Conservation (phyloP, 2,797 vertebrate genomes). For the Lutjanus argentimaculatus region DNA sequence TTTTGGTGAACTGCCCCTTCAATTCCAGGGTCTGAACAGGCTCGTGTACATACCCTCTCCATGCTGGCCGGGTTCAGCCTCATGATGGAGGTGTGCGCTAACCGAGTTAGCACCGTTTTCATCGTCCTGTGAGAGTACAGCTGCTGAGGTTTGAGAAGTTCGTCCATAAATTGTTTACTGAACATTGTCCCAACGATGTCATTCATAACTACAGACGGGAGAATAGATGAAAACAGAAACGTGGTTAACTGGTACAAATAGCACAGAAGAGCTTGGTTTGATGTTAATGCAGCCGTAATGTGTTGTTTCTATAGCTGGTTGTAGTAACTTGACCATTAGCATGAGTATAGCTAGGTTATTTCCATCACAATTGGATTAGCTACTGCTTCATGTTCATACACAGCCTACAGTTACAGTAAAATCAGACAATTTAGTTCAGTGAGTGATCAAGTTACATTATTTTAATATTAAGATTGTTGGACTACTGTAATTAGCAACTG, state of each 20-base stretch:
- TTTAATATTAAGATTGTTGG: no score
- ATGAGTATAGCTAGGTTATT: neutral
- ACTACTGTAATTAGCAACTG: no score
- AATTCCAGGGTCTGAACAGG: no score
- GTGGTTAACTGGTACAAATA: slow-evolving; percentile 1
- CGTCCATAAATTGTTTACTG: slow-evolving; percentile 92
- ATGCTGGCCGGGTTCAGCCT: slow-evolving; percentile 94
- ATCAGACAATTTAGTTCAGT: no score
- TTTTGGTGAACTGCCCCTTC: no score
- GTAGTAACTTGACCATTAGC: neutral
- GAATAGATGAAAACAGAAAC: slow-evolving; percentile 7
- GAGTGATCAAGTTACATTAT: no score
- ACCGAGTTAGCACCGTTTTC: slow-evolving; percentile 90
- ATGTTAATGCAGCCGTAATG: no score
- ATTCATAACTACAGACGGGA: slow-evolving; percentile 88
- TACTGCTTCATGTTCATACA: neutral
- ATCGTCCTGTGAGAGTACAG: slow-evolving; percentile 93
- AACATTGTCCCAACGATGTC: slow-evolving; percentile 95
- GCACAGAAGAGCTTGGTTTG: neutral
- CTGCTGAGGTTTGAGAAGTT: slow-evolving; percentile 94
- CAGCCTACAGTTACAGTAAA: neutral
- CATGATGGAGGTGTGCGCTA: slow-evolving; percentile 96
- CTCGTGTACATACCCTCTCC: slow-evolving; percentile 88
- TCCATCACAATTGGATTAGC: neutral
- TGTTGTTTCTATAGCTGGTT: no score